Conservation (phyloP, 2,113 vertebrate species). For the Bagarius yarrelli region DNA sequence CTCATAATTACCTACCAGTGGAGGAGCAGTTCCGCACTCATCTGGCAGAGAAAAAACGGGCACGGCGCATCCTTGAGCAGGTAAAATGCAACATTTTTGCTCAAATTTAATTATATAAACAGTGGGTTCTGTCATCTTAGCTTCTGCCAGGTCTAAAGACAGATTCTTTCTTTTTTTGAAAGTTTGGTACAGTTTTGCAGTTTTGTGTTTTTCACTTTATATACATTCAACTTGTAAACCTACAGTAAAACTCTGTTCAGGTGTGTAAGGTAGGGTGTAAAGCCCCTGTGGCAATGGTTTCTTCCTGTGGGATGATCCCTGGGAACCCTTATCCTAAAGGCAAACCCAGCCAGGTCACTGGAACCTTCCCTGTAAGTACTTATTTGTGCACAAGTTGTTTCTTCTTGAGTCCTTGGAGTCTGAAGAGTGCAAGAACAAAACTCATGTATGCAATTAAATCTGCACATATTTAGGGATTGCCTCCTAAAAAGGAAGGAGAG, state of each 20-base stretch:
- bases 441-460: neutral
- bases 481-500: constrained; percentile 88
- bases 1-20: constrained; percentile 91
- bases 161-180: neutral
- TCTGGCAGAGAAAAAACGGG: constrained; percentile 91
- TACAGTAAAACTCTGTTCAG: constrained; percentile 61
- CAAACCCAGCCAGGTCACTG: constrained; percentile 89
- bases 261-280: constrained; percentile 95
- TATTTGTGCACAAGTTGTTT: neutral
- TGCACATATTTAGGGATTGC: constrained; percentile 76
- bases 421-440: neutral
- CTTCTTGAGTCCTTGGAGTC: neutral
- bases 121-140: neutral
- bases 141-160: neutral
- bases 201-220: neutral
- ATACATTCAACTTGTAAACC: neutral
- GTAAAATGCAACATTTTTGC: constrained; percentile 61
- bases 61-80: constrained; percentile 92
- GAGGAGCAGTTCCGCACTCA: constrained; percentile 94
- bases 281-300: constrained; percentile 96
- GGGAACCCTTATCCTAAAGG: constrained; percentile 98
- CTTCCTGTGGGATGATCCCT: constrained; percentile 96
- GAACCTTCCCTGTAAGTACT: constrained; percentile 88
- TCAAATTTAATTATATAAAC: neutral
- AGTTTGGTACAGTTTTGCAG: neutral